These are phyloP conservation scores for Pangasianodon gigas DNA, from an alignment of 2,113 vertebrate genomes.

Conservation along the genomic window DNA sequence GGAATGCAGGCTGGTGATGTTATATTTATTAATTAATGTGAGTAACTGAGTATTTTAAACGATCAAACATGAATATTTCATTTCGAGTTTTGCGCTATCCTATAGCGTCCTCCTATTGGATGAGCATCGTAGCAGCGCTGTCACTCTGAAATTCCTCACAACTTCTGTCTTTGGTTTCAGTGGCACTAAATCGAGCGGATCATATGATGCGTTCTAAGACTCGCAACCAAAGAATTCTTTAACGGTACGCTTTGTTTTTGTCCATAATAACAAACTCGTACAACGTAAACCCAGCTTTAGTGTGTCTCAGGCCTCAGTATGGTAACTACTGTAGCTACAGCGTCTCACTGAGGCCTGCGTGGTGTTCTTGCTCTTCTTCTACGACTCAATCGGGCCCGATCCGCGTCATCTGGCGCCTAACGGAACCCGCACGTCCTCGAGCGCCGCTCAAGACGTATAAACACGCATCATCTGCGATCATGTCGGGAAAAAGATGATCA, in stretches of 20 bases:
- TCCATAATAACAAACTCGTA: background rate
- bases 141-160: background rate
- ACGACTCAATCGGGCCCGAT: background rate
- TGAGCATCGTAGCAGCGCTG: too few relatives aligned
- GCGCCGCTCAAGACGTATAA: background rate
- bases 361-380: background rate
- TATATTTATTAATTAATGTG: background rate
- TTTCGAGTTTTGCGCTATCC: background rate
- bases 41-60: background rate
- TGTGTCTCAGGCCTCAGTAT: background rate
- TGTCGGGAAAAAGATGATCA: slow-evolving; percentile 5
- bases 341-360: background rate
- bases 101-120: background rate
- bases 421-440: background rate
- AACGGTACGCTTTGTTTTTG: background rate
- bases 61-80: background rate
- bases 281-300: background rate
- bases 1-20: background rate
- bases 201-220: background rate
- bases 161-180: background rate
- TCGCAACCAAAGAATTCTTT: background rate
- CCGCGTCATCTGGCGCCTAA: background rate
- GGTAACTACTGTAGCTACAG: background rate
- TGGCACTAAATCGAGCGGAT: background rate
- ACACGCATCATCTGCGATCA: background rate